Evolutionary conservation across 1,140 invertebrate genomes (phyloP), one percentile per base, ranked within the genome.

Genomic region (Marisa cornuarietis): DNA sequence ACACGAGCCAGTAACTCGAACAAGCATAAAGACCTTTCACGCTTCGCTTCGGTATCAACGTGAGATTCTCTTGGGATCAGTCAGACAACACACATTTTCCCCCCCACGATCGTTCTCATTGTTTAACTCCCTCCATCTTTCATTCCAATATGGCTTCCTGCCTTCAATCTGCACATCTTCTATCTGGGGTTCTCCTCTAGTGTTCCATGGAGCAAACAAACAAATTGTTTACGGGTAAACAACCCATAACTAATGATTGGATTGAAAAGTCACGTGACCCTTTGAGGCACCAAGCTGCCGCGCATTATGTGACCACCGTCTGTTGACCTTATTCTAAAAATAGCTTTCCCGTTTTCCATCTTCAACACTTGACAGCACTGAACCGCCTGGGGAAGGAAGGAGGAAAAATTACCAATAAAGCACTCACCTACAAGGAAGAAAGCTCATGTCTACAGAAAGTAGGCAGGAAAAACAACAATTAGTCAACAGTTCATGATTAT

Each of bases 151-250:
- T 88, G 82, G 83, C 84, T 85, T 82, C 85, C 81, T 83, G 80
- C 76, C 31, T 76, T 22, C 22, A 77, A 68, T 77, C 82, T 82
- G 80, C 68, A 84, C 84, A 80, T 82, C 79, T 73, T 83, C 71
- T 49, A 71, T 84, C 63, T 83, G 87, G 87, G 87, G 86, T 86
- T 87, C 83, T 81, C 86, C 82, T 81, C 74, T 80, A 76, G 72
- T 80, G 81, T 78, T 79, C 80, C 87, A 88, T 76, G 87, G 87
- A 82, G 85, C 86, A 85, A 85, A 87, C 85, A 88, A 88, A 88
- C 87, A 88, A 88, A 82, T 88, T 88, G 87, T 88, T 87, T 87
- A 88, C 86, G 81, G 86, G 86, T 87, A 88, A 88, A 86, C 86
- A 87, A 85, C 85, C 80, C 80, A 83, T 82, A 83, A 85, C 80